Percentiles rank a stretch among this genome's conserved stretches.
phyloP scores from a whole-genome alignment of 2,888 invertebrate species.

The Cephus pygmeus region DNA sequence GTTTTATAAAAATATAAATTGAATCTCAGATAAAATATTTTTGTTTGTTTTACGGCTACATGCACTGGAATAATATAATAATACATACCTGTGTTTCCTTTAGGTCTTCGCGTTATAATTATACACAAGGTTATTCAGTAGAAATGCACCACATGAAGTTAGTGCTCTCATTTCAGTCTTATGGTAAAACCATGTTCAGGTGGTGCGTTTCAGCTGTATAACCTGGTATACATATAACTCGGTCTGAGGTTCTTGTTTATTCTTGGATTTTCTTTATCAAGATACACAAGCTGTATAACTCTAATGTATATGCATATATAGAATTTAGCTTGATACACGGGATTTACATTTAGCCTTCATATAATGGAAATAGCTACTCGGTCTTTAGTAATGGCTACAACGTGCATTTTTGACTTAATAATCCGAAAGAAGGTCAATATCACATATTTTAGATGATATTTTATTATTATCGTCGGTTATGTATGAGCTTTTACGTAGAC shows the following conservation, averaged over 20 bases:
- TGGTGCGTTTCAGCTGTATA: too few relatives aligned
- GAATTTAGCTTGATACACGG: not conserved
- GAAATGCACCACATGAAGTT: too few relatives aligned
- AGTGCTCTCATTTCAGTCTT: too few relatives aligned
- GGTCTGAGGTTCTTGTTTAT: not conserved
- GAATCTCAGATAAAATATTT: not conserved
- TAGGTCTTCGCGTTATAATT: not conserved
- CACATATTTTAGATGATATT: not conserved
- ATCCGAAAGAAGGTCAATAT: not conserved
- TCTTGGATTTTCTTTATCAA: not conserved
- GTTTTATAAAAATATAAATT: too few relatives aligned
- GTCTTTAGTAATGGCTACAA: not conserved
- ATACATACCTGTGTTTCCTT: not conserved
- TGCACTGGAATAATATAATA: not conserved
- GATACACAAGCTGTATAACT: not conserved
- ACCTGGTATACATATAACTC: not conserved
- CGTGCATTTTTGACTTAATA: not conserved
- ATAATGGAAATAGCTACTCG: not conserved
- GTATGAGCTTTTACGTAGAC: not conserved
- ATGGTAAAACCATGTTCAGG: too few relatives aligned
- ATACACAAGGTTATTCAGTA: not conserved
- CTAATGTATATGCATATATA: not conserved
- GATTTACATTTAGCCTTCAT: not conserved
- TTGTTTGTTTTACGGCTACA: not conserved
- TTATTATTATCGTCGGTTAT: not conserved